These are phyloP conservation scores for Nymphalis c-album DNA, from an alignment of 2,888 invertebrate genomes.

Conservation along the genomic window DNA sequence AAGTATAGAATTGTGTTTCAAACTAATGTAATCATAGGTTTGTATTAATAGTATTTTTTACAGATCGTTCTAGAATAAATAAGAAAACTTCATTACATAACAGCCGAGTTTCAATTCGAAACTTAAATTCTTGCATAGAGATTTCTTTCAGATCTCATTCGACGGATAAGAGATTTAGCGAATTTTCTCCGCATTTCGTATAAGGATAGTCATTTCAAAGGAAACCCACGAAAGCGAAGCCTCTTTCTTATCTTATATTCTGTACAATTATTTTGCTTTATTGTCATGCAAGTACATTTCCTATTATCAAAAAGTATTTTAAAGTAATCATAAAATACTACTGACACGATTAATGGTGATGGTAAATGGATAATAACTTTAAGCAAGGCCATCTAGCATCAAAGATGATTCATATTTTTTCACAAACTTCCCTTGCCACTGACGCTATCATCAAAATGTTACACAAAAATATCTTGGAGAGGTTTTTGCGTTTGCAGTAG, in stretches of 20 bases:
- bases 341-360: neutral
- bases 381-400: no score
- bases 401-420: no score
- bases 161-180: slow-evolving; percentile 34
- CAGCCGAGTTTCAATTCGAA: slow-evolving; percentile 2
- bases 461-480: no score
- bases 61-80: neutral
- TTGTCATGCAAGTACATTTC: neutral
- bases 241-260: slow-evolving; percentile 28
- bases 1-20: no score
- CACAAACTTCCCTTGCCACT: no score
- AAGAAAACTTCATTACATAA: neutral
- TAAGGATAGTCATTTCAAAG: slow-evolving; percentile 27
- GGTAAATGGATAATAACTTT: no score
- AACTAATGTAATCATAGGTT: no score
- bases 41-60: neutral
- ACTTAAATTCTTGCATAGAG: slow-evolving; percentile 35
- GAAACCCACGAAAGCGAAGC: slow-evolving; percentile 18
- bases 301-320: neutral
- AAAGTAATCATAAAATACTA: neutral
- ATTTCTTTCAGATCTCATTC: slow-evolving; percentile 37
- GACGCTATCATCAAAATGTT: no score
- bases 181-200: slow-evolving; percentile 25
- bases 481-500: no score
- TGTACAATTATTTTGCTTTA: slow-evolving; percentile 7